These are phyloP conservation scores for Zygogramma bicolorata DNA, from an alignment of 2,888 invertebrate species.

Conservation along the genomic window DNA sequence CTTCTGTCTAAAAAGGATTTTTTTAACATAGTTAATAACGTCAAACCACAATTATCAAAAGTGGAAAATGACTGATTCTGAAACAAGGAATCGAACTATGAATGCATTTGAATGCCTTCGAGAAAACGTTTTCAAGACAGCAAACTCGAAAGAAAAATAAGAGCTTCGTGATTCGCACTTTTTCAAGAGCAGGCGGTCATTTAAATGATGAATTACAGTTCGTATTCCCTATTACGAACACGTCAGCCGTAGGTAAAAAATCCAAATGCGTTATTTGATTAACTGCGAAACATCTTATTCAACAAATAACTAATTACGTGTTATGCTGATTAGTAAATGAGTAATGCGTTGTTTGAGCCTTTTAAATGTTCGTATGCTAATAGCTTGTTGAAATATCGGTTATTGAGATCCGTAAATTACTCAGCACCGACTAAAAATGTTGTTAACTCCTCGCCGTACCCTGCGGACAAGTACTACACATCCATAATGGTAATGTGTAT, in stretches of 20 bases:
- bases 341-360: constrained; percentile 56
- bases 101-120: too few species aligned
- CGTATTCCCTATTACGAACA: constrained; percentile 37
- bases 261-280: constrained; percentile 45
- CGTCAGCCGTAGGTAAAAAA: constrained; percentile 37
- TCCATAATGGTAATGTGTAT: constrained; percentile 38
- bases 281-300: constrained; percentile 56
- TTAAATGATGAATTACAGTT: constrained; percentile 35
- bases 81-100: too few species aligned
- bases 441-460: constrained; percentile 46
- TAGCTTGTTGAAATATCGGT: constrained; percentile 55
- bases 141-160: too few species aligned
- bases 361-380: constrained; percentile 52
- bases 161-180: neutral
- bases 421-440: constrained; percentile 46
- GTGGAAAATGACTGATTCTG: too few species aligned
- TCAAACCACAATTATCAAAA: too few species aligned
- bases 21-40: too few species aligned
- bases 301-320: constrained; percentile 60
- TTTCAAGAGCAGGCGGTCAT: neutral
- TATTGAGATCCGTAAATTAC: constrained; percentile 56
- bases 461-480: constrained; percentile 36
- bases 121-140: too few species aligned
- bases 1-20: too few species aligned
- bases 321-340: constrained; percentile 61